phyloP scores from a whole-genome alignment of 2,888 invertebrate genomes.

The Zelleria hepariella region DNA sequence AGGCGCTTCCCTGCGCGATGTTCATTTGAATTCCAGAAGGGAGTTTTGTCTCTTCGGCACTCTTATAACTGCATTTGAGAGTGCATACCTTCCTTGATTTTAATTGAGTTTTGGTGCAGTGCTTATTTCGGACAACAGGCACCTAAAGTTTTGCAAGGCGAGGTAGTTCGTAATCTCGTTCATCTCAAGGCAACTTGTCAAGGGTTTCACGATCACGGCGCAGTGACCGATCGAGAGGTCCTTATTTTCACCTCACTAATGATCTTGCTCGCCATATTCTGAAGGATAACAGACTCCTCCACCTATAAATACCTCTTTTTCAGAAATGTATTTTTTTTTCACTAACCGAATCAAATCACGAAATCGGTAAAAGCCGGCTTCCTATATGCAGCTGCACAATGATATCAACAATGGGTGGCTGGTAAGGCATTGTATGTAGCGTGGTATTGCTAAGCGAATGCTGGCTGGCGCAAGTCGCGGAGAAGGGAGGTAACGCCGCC shows the following conservation, averaged over 20 bases:
- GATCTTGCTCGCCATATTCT: conserved; percentile 28
- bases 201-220: neutral
- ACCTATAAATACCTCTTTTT: neutral
- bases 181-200: neutral
- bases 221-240: conserved; percentile 38
- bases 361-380: too few relatives aligned
- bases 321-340: neutral
- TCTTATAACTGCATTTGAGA: too few relatives aligned
- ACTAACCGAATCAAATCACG: too few relatives aligned
- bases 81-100: too few relatives aligned
- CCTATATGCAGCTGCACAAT: too few relatives aligned
- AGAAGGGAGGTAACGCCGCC: neutral
- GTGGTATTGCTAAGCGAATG: too few relatives aligned
- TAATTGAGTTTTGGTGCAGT: too few relatives aligned
- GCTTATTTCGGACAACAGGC: too few relatives aligned
- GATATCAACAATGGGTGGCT: neutral
- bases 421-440: neutral
- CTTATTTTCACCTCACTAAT: conserved; percentile 59
- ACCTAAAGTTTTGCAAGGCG: neutral
- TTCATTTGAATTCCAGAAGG: too few relatives aligned
- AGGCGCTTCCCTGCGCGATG: neutral
- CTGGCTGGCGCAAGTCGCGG: too few relatives aligned
- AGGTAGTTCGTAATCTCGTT: neutral
- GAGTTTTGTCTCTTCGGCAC: too few relatives aligned
- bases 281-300: neutral